These are phyloP conservation scores for Eleutherodactylus coqui DNA, from an alignment of 2,797 vertebrate genomes.

Conservation along the genomic window DNA sequence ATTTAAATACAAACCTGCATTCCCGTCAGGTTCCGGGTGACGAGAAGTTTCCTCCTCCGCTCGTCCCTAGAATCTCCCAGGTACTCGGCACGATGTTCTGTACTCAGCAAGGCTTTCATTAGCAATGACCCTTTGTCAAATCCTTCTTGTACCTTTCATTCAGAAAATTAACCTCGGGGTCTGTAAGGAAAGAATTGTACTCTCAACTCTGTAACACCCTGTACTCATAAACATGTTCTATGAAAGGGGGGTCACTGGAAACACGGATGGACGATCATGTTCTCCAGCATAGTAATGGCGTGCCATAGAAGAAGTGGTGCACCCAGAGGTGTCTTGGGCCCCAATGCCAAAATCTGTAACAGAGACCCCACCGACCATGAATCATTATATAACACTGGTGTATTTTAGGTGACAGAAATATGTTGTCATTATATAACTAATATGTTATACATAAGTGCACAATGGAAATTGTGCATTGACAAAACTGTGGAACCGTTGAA, in stretches of 20 bases:
- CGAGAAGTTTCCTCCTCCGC: background rate
- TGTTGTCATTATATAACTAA: background rate
- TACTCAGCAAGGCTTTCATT: constrained; percentile 22
- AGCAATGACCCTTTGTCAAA: background rate
- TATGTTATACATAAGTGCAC: background rate
- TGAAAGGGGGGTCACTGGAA: background rate
- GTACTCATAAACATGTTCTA: constrained; percentile 2
- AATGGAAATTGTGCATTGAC: background rate
- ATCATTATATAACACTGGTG: no score
- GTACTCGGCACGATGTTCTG: background rate
- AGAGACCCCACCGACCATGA: no score
- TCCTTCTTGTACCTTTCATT: background rate
- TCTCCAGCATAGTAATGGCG: background rate
- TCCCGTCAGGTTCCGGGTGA: background rate
- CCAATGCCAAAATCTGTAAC: no score
- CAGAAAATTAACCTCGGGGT: background rate
- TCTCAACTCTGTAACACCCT: background rate
- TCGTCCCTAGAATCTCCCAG: background rate
- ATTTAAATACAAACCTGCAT: background rate
- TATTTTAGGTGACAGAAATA: no score
- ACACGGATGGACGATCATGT: no score
- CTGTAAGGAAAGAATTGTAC: background rate
- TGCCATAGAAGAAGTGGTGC: no score
- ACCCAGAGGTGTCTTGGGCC: no score
- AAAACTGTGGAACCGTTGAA: no score